phyloP scores from a whole-genome alignment of 1,140 invertebrate species.

The Oryzaephilus surinamensis region DNA sequence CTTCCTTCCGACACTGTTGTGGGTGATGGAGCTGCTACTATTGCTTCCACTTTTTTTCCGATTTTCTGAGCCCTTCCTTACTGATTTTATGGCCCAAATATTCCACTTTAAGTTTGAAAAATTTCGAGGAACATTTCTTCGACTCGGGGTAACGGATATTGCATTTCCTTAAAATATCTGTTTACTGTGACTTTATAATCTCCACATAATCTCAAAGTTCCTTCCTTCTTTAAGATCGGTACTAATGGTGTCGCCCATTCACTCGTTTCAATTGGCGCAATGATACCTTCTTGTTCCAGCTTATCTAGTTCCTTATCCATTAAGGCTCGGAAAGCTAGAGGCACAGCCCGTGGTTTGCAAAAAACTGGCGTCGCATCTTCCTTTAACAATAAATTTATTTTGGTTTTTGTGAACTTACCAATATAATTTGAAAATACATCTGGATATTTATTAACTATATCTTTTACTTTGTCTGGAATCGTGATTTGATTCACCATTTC shows the following conservation, averaged over 20 bases:
- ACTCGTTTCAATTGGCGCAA: not conserved
- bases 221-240: slow-evolving; percentile 9
- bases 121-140: slow-evolving; percentile 17
- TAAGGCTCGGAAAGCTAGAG: slow-evolving; percentile 7
- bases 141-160: slow-evolving; percentile 17
- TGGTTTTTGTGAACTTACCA: not conserved
- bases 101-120: slow-evolving; percentile 18
- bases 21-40: slow-evolving; percentile 28
- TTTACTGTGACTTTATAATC: slow-evolving; percentile 30
- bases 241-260: slow-evolving; percentile 6
- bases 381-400: slow-evolving; percentile 3
- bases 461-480: too few species aligned
- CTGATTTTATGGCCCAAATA: slow-evolving; percentile 21
- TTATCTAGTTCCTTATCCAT: slow-evolving; percentile 7
- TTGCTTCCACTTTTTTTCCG: slow-evolving; percentile 21
- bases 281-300: slow-evolving; percentile 1
- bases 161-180: slow-evolving; percentile 12
- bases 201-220: slow-evolving; percentile 31
- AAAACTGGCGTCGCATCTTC: not conserved
- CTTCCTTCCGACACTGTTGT: slow-evolving; percentile 30
- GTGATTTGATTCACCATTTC: too few species aligned
- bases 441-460: not conserved
- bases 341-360: slow-evolving; percentile 3
- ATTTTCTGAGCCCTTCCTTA: slow-evolving; percentile 24
- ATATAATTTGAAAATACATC: slow-evolving; percentile 1